phyloP scores from a whole-genome alignment of 35 echinoderm and acorn worm genomes.

The Eucidaris tribuloides region DNA sequence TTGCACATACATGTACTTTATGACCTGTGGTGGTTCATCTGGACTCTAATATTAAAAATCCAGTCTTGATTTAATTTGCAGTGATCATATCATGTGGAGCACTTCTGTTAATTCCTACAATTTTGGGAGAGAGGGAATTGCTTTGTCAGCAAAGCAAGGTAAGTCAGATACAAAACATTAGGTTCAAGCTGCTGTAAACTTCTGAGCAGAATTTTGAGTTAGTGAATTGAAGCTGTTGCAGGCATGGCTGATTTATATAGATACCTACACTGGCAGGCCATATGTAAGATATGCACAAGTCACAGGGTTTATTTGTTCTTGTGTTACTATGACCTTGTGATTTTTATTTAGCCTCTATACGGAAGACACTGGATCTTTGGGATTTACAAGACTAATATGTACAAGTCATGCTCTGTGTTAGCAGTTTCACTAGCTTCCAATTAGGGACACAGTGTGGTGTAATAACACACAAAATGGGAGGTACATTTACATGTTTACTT shows the following conservation, averaged over 20 bases:
- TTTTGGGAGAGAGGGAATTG: slow-evolving; percentile 2
- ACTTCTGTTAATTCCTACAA: slow-evolving; percentile 10
- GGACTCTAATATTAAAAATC: background rate
- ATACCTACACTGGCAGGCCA: background rate
- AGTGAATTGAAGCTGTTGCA: background rate
- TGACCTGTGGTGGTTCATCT: background rate
- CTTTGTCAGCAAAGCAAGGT: slow-evolving; percentile 3
- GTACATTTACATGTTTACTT: background rate
- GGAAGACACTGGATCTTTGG: background rate
- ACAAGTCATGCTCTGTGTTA: background rate
- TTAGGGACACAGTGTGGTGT: slow-evolving; percentile 3
- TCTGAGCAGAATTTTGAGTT: background rate
- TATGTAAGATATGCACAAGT: no score
- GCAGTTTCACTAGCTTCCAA: background rate
- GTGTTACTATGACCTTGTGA: no score
- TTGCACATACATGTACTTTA: background rate
- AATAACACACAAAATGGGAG: background rate
- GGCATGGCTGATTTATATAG: background rate
- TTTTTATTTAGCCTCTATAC: no score
- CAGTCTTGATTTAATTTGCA: background rate
- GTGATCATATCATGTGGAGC: background rate
- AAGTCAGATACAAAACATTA: background rate
- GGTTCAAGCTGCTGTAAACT: background rate
- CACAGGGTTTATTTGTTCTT: no score
- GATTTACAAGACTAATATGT: background rate